A percentile compares a stretch with the other conserved stretches of the same genome.
phyloP scores from a whole-genome alignment of 1,140 invertebrate genomes.

The Panagrolaimus sp. region DNA sequence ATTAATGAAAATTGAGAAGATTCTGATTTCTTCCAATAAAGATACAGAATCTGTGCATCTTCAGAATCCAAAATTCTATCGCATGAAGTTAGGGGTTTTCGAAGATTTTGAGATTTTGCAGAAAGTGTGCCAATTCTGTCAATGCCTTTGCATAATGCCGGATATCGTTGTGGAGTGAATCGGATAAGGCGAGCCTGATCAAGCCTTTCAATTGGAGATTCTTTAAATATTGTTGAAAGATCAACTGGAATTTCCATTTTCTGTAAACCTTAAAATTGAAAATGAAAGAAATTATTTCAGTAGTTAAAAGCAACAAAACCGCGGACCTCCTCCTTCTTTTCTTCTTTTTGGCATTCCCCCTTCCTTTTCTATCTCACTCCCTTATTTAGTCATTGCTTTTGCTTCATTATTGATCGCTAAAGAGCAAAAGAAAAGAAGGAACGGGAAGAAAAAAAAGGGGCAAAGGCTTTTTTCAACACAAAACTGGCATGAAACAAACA shows the following conservation, averaged over 20 bases:
- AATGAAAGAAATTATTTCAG: not conserved
- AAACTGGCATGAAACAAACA: no score
- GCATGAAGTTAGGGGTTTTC: constrained; percentile 33
- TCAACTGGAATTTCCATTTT: constrained; percentile 25
- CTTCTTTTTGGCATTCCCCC: no score
- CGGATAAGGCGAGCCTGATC: constrained; percentile 25
- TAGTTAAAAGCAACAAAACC: not conserved
- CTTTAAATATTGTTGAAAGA: constrained; percentile 20
- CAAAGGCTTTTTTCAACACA: no score
- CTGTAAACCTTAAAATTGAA: not conserved
- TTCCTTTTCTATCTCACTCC: no score
- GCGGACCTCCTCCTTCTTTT: no score
- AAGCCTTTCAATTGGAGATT: constrained; percentile 22
- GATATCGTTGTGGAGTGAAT: constrained; percentile 14
- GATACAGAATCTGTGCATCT: constrained; percentile 36
- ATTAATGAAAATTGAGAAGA: not conserved
- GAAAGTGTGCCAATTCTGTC: constrained; percentile 24
- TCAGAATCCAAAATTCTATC: constrained; percentile 27
- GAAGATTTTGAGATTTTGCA: constrained; percentile 29
- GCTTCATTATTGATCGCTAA: no score
- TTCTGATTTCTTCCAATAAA: constrained; percentile 27
- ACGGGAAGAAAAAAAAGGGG: no score
- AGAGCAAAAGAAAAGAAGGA: no score
- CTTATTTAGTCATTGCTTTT: no score
- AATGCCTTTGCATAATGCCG: constrained; percentile 23